These are phyloP conservation scores for Anguilla rostrata DNA, from an alignment of 2,113 vertebrate genomes.

Conservation along the genomic window DNA sequence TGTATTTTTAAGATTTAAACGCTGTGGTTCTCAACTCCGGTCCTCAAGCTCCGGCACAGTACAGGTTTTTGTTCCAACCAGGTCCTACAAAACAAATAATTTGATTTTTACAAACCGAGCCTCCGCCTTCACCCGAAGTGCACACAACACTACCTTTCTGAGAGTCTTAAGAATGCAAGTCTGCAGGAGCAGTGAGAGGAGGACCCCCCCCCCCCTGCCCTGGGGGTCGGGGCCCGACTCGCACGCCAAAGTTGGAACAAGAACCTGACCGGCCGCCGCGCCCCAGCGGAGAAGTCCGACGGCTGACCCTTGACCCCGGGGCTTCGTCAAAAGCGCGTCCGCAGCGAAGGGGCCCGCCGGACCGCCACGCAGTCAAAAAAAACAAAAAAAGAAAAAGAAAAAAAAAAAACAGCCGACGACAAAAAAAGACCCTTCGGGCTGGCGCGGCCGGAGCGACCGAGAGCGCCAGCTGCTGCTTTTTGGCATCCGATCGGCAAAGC, in stretches of 20 bases:
- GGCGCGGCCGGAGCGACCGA: not conserved
- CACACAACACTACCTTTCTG: conserved; percentile 4
- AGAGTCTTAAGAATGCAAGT: not conserved
- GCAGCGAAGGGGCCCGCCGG: not conserved
- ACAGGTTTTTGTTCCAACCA: conserved; percentile 83
- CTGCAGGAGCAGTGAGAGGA: not conserved
- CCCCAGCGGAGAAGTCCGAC: not conserved
- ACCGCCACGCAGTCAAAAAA: not conserved
- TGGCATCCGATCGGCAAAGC: not conserved
- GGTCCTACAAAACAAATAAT: conserved; percentile 83
- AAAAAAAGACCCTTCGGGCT: not conserved
- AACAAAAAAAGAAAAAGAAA: not conserved
- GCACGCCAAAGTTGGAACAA: conserved; percentile 15
- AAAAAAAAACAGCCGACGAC: not conserved
- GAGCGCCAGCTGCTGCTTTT: not conserved
- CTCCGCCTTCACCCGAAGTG: conserved; percentile 42
- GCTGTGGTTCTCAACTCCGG: conserved; percentile 53
- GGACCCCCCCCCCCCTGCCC: not conserved
- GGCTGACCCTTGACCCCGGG: not conserved
- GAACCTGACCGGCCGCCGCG: not conserved
- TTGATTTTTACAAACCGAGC: conserved; percentile 71
- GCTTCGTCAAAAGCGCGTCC: not conserved
- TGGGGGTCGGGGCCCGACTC: not conserved
- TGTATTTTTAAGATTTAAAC: conserved; percentile 51
- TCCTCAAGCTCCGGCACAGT: conserved; percentile 68